Percentiles rank a stretch among this genome's conserved stretches.
phyloP scores from a whole-genome alignment of 2,888 invertebrate genomes.

The Ariolimax columbianus region DNA sequence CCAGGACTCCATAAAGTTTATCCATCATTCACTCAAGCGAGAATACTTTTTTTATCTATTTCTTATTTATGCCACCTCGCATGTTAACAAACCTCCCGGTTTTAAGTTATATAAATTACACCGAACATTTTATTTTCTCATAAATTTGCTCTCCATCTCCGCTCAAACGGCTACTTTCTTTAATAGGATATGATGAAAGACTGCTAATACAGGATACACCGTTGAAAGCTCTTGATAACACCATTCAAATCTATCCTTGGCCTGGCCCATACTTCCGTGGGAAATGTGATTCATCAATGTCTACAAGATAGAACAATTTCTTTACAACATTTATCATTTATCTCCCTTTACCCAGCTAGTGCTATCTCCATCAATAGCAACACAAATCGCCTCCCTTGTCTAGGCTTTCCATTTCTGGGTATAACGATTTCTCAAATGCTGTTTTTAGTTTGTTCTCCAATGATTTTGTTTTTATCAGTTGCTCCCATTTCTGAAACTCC shows the following conservation, averaged over 20 bases:
- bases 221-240: background rate
- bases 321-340: constrained; percentile 17
- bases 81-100: too few relatives aligned
- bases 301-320: background rate
- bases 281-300: constrained; percentile 25
- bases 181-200: background rate
- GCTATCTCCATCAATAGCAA: constrained; percentile 2
- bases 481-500: background rate
- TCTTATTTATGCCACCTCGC: too few relatives aligned
- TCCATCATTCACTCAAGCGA: too few relatives aligned
- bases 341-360: constrained; percentile 17
- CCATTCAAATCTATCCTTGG: background rate
- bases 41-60: too few relatives aligned
- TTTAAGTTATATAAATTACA: too few relatives aligned
- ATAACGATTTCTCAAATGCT: constrained; percentile 10
- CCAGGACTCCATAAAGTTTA: too few relatives aligned
- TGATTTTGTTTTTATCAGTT: background rate
- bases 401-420: background rate
- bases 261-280: background rate
- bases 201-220: background rate
- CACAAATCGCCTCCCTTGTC: constrained; percentile 21
- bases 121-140: too few relatives aligned
- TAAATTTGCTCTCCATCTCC: too few relatives aligned
- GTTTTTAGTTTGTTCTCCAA: background rate
- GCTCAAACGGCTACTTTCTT: too few relatives aligned